Percentiles rank a stretch among this genome's conserved stretches.
Conservation (phyloP, 2,888 invertebrate species). For the Tenthredo livida region DNA sequence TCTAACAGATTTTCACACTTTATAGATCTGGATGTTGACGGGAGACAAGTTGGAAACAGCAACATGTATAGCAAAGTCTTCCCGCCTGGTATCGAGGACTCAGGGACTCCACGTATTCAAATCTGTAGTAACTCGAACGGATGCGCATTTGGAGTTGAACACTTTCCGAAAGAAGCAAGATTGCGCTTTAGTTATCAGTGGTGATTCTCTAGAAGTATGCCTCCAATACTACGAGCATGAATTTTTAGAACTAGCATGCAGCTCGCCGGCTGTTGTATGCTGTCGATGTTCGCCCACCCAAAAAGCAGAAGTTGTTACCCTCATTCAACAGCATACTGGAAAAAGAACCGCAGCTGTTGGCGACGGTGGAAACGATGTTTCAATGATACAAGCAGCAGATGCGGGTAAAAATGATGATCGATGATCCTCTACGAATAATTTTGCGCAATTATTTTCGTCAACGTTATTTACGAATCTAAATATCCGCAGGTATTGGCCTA, state of each 20-base stretch:
- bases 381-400: slow-evolving; percentile 86
- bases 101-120: slow-evolving; percentile 90
- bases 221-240: slow-evolving; percentile 87
- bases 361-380: slow-evolving; percentile 87
- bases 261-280: slow-evolving; percentile 87
- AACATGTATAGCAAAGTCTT: slow-evolving; percentile 98
- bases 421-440: slow-evolving; percentile 11
- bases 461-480: not conserved
- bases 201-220: slow-evolving; percentile 86
- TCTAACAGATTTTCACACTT: slow-evolving; percentile 18
- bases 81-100: slow-evolving; percentile 91
- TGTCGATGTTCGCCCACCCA: slow-evolving; percentile 88
- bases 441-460: slow-evolving; percentile 28
- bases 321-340: slow-evolving; percentile 84
- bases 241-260: slow-evolving; percentile 86
- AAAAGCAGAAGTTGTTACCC: slow-evolving; percentile 84
- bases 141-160: slow-evolving; percentile 84
- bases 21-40: slow-evolving; percentile 87
- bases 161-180: slow-evolving; percentile 83
- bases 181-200: slow-evolving; percentile 86
- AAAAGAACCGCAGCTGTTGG: slow-evolving; percentile 82
- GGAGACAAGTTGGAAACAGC: slow-evolving; percentile 96
- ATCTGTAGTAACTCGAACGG: slow-evolving; percentile 84
- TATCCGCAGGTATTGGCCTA: slow-evolving; percentile 87
- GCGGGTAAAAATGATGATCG: slow-evolving; percentile 72